Percentiles rank a stretch among this genome's conserved stretches.
Conservation (phyloP, 2,113 vertebrate genomes). For the Alligator sinensis region DNA sequence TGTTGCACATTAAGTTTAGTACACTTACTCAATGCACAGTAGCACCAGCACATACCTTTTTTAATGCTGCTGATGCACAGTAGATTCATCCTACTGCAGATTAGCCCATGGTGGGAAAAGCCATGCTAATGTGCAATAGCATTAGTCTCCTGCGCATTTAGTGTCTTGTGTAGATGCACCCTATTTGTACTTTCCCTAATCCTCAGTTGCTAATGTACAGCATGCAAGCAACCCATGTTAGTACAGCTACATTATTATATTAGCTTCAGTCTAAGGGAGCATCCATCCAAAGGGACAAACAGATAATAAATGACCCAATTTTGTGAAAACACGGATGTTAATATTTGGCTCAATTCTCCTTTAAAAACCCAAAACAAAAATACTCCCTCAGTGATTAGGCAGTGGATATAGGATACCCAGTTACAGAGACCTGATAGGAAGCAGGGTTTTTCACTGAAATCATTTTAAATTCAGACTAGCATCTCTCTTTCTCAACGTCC, state of each 20-base stretch:
- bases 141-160: too few species aligned
- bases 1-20: too few species aligned
- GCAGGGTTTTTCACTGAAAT: not conserved
- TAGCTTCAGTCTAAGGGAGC: not conserved
- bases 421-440: not conserved
- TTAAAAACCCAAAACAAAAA: too few species aligned
- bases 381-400: too few species aligned
- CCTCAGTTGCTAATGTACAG: not conserved
- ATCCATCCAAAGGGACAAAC: accelerated
- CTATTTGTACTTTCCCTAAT: not conserved
- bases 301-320: not conserved
- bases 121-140: too few species aligned
- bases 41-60: too few species aligned
- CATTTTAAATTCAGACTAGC: not conserved
- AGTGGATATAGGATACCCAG: too few species aligned
- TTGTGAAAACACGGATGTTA: not conserved
- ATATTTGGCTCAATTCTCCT: not conserved
- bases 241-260: not conserved
- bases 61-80: too few species aligned
- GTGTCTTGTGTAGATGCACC: too few species aligned
- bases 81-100: too few species aligned
- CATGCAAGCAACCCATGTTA: not conserved
- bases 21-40: too few species aligned
- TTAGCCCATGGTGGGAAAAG: too few species aligned
- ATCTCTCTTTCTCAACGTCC: not conserved